These are phyloP conservation scores for Ariolimax columbianus DNA, from an alignment of 2,888 invertebrate genomes.

Conservation along the genomic window DNA sequence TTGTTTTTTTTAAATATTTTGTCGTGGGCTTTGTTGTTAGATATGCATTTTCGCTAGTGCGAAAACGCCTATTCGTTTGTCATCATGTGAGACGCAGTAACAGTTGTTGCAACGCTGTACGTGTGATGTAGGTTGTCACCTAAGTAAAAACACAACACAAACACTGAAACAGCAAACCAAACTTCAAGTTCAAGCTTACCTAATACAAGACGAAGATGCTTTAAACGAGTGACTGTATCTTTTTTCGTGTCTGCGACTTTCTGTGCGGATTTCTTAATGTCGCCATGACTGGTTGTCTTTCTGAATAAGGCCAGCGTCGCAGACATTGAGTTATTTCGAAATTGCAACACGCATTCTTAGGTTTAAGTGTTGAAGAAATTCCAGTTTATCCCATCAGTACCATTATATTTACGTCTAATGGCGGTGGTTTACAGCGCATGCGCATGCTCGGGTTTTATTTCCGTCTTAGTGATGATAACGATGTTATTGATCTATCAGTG, in stretches of 20 bases:
- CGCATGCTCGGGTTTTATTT: conserved; percentile 40
- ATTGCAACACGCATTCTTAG: conserved; percentile 41
- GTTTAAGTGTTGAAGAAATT: not conserved
- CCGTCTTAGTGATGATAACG: too few relatives aligned
- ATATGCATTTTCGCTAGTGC: too few relatives aligned
- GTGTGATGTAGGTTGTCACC: too few relatives aligned
- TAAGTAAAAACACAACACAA: too few relatives aligned
- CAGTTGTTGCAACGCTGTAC: too few relatives aligned
- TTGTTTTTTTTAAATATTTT: too few relatives aligned
- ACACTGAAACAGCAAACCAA: too few relatives aligned
- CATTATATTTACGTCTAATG: conserved; percentile 33
- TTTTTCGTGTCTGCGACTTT: conserved; percentile 97
- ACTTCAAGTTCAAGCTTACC: too few relatives aligned
- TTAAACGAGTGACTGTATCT: conserved; percentile 94
- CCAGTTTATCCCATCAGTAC: conserved; percentile 37
- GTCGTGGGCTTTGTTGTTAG: too few relatives aligned
- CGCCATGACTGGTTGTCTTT: conserved; percentile 91
- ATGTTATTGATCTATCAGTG: too few relatives aligned
- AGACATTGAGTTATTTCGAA: conserved; percentile 66
- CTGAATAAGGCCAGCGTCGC: conserved; percentile 87
- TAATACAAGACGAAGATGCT: conserved; percentile 94
- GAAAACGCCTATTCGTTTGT: too few relatives aligned
- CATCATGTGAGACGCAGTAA: too few relatives aligned
- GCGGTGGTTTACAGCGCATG: conserved; percentile 29
- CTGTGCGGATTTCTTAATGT: conserved; percentile 95